A percentile compares a stretch with the other conserved stretches of the same genome.
Conservation (phyloP, 2,113 vertebrate species). For the Halichoerus grypus region DNA sequence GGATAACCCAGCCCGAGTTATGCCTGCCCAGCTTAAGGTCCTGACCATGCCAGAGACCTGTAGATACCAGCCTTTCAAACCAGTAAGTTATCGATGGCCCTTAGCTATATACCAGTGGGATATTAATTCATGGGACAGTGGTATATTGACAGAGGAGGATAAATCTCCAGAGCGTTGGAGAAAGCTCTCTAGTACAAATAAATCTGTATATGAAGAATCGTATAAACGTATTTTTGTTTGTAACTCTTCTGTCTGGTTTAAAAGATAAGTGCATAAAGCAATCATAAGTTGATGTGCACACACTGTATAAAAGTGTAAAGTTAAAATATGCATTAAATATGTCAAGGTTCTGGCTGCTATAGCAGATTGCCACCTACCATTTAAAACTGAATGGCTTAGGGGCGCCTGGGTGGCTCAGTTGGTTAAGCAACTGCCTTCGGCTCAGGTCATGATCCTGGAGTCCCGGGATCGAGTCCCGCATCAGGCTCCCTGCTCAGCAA, state of each 20-base stretch:
- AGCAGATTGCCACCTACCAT: neutral
- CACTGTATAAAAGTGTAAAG: neutral
- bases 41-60: constrained; percentile 96
- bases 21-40: constrained; percentile 99
- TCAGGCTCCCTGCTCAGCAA: no score
- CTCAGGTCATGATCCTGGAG: no score
- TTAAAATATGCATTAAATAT: neutral
- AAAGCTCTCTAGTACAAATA: neutral
- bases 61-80: constrained; percentile 99
- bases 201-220: neutral
- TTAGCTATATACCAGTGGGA: neutral
- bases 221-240: neutral
- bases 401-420: no score
- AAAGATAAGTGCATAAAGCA: neutral
- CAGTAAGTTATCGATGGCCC: constrained; percentile 86
- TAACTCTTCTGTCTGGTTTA: neutral
- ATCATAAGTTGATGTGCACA: neutral
- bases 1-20: constrained; percentile 97
- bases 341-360: neutral
- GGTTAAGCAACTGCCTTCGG: no score
- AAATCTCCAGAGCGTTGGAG: neutral
- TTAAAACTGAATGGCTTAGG: neutral
- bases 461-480: no score
- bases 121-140: neutral
- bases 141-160: neutral